These are phyloP conservation scores for Chelon auratus DNA, from an alignment of 2,797 vertebrate genomes.

Conservation along the genomic window DNA sequence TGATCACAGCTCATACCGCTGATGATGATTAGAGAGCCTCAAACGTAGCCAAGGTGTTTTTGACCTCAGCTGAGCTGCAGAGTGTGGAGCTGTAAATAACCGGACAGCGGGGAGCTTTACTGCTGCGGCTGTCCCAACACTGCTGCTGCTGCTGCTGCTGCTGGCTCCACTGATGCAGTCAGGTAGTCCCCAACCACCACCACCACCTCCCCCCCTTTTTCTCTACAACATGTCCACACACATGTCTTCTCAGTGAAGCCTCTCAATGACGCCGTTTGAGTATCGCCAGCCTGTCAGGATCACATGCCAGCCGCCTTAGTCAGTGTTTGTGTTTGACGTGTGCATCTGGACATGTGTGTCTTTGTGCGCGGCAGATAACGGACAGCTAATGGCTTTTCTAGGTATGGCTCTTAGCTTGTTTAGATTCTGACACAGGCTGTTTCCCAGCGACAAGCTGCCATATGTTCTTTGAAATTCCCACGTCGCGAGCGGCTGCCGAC, in stretches of 20 bases:
- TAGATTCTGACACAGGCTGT: slow-evolving; percentile 63
- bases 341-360: slow-evolving; percentile 39
- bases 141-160: slow-evolving; percentile 19
- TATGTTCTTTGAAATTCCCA: slow-evolving; percentile 76
- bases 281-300: slow-evolving; percentile 30
- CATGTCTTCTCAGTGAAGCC: slow-evolving; percentile 37
- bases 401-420: slow-evolving; percentile 60
- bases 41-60: slow-evolving; percentile 24
- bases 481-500: slow-evolving; percentile 64
- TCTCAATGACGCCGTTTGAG: slow-evolving; percentile 43
- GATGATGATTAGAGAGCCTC: slow-evolving; percentile 20
- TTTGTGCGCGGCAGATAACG: slow-evolving; percentile 51
- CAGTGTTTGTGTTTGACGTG: slow-evolving; percentile 33
- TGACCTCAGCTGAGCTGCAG: slow-evolving; percentile 38
- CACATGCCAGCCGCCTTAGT: slow-evolving; percentile 48
- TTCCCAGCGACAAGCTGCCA: slow-evolving; percentile 73
- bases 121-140: slow-evolving; percentile 13
- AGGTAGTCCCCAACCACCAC: slow-evolving; percentile 4
- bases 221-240: background rate
- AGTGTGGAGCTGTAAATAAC: slow-evolving; percentile 56
- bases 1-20: slow-evolving; percentile 3
- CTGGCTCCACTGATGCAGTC: slow-evolving; percentile 35
- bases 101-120: slow-evolving; percentile 52
- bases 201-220: background rate
- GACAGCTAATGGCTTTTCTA: slow-evolving; percentile 50